Conservation (phyloP, 2,888 invertebrate species). For the Leucophenga montana region DNA sequence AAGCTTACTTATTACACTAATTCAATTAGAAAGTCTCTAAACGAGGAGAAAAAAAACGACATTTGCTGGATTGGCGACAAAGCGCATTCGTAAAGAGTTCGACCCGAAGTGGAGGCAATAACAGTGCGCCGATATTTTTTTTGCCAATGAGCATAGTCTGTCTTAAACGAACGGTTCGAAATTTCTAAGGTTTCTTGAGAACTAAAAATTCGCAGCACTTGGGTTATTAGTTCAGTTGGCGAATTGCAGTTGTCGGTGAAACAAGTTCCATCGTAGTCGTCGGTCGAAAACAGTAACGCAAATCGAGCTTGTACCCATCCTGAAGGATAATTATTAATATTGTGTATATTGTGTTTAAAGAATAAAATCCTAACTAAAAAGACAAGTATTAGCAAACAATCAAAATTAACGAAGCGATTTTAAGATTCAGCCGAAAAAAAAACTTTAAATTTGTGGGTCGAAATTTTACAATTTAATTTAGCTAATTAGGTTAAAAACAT, state of each 20-base stretch:
- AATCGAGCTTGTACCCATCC: neutral
- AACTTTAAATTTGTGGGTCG: too few species aligned
- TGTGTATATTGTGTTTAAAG: neutral
- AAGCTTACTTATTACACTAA: slow-evolving; percentile 42
- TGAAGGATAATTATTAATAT: slow-evolving; percentile 7
- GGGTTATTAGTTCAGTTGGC: slow-evolving; percentile 62
- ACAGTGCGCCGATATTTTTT: neutral
- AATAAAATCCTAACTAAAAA: neutral
- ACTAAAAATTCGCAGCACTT: slow-evolving; percentile 54
- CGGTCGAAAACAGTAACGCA: too few species aligned
- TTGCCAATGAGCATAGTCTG: neutral
- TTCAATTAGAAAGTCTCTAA: slow-evolving; percentile 50
- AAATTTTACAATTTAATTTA: too few species aligned
- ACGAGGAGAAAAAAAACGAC: slow-evolving; percentile 10
- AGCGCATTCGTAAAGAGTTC: slow-evolving; percentile 32
- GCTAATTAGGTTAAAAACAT: neutral
- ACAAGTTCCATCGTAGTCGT: slow-evolving; percentile 52
- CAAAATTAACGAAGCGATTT: too few species aligned
- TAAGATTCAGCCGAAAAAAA: too few species aligned
- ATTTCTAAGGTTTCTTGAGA: slow-evolving; percentile 42
- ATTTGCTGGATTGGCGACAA: slow-evolving; percentile 54
- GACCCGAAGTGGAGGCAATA: neutral
- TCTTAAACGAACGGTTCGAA: neutral
- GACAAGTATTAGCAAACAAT: too few species aligned
- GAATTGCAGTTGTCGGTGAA: slow-evolving; percentile 60